phyloP scores from a whole-genome alignment of 2,113 vertebrate genomes.

The Hiodon alosoides region DNA sequence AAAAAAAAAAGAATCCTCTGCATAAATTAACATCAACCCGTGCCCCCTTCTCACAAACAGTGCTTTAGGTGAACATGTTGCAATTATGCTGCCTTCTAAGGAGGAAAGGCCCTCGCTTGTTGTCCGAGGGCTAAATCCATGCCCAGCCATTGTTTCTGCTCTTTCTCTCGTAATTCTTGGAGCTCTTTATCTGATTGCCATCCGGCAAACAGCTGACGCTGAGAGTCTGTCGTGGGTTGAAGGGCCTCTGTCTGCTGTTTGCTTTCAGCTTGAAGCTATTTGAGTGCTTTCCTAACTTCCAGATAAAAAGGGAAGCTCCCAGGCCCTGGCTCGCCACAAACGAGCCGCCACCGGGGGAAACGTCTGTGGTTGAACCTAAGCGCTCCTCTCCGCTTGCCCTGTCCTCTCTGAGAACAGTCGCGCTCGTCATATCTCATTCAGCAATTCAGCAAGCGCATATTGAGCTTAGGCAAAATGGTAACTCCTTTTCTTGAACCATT shows the following conservation, averaged over 20 bases:
- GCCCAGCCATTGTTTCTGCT: constrained; percentile 60
- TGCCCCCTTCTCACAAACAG: constrained; percentile 55
- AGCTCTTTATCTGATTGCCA: constrained; percentile 78
- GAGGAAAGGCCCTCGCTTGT: constrained; percentile 51
- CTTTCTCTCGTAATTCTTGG: constrained; percentile 65
- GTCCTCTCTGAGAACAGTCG: constrained; percentile 4
- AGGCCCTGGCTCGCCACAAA: constrained; percentile 7
- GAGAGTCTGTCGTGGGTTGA: constrained; percentile 72
- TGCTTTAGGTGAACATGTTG: constrained; percentile 54
- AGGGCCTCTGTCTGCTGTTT: constrained; percentile 61
- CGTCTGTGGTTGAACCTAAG: constrained; percentile 1
- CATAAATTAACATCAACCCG: constrained; percentile 47
- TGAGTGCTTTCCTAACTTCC: constrained; percentile 17
- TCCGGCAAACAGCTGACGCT: constrained; percentile 74
- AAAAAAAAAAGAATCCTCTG: constrained; percentile 46
- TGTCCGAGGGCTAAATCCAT: constrained; percentile 58
- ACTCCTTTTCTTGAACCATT: constrained; percentile 3
- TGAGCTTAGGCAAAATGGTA: constrained; percentile 14
- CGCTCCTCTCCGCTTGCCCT: not conserved
- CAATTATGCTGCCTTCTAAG: constrained; percentile 55
- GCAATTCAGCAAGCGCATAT: not conserved
- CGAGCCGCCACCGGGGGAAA: constrained; percentile 8
- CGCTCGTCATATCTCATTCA: constrained; percentile 10
- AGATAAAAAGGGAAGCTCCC: constrained; percentile 20
- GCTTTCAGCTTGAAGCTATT: constrained; percentile 17